Conservation (phyloP, 2,888 invertebrate species). For the Holacanthella duospinosa region DNA sequence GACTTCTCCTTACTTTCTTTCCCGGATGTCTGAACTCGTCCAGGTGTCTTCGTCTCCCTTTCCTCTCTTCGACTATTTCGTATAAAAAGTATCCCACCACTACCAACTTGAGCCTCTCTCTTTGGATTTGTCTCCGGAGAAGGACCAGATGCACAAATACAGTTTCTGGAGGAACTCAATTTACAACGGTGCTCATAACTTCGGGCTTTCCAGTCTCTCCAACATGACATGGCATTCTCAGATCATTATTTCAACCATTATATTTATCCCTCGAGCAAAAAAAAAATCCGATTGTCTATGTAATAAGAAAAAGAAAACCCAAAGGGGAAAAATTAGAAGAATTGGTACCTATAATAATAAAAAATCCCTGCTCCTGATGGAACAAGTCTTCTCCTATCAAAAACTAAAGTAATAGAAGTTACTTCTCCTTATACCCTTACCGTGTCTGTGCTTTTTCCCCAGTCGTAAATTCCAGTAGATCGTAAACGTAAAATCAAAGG, state of each 20-base stretch:
- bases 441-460: no score
- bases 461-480: no score
- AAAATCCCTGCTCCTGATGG: no score
- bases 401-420: no score
- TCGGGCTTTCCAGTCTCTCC: background rate
- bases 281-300: no score
- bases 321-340: background rate
- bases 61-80: background rate
- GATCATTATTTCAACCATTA: background rate
- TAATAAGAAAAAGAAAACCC: background rate
- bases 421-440: no score
- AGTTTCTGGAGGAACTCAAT: background rate
- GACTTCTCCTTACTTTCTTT: background rate
- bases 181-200: background rate
- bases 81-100: background rate
- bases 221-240: conserved; percentile 4
- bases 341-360: no score
- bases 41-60: background rate
- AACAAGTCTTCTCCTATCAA: no score
- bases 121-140: background rate
- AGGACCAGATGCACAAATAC: background rate
- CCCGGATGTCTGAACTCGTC: background rate
- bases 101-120: background rate
- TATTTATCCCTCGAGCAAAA: background rate
- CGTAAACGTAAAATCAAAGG: no score